Evolutionary conservation across 2,113 vertebrate genomes (phyloP), one percentile per base, ranked within the genome.

Genomic region (Microcebus jonahi): DNA sequence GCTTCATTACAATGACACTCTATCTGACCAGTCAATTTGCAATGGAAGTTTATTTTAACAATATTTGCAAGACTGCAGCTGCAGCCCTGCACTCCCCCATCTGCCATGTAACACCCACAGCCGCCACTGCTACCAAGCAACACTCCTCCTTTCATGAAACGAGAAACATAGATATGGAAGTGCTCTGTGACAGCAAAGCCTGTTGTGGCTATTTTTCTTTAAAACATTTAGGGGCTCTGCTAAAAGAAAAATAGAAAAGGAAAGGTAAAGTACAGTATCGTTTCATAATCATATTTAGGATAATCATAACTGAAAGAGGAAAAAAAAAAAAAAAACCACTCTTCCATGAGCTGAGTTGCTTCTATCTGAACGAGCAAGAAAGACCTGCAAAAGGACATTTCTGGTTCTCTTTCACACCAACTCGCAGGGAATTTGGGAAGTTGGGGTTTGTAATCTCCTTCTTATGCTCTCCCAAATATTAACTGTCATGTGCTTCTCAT

Each of bases 11-110:
- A 68, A 11, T 4, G 3, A 53, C 71, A 79, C 79, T 81, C 67
- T 65, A 65, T 70, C 27, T 93, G 89, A 88, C 73, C 82, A 87
- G 53, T 71, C 86, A 27, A 39, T 82, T 34, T 90, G 77, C 91
- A 70, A 39, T 75, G 39, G 71, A 93, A 83, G 82, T 96, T 93
- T 95, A 94, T 89, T 97, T 97, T 91, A 95, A 97, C 86, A 97
- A 59, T 73, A 90, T 94, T 79, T 95, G 55, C 88, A 95, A 86
- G 89, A 50, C 73, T n/a, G 77, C 73, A 91, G 86, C 73, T 96
- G 83, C 82, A 90, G 82, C 45, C 86, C 73, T 83, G 61, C 68
- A 53, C 59, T 39, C 48, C 42, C 76, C 86, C 93, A 75, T 77
- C 82, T 93, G 67, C 96, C 92, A 86, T 36, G 81, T 20, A 42